These are phyloP conservation scores for Apis dorsata DNA, from an alignment of 1,140 invertebrate species.

Conservation along the genomic window DNA sequence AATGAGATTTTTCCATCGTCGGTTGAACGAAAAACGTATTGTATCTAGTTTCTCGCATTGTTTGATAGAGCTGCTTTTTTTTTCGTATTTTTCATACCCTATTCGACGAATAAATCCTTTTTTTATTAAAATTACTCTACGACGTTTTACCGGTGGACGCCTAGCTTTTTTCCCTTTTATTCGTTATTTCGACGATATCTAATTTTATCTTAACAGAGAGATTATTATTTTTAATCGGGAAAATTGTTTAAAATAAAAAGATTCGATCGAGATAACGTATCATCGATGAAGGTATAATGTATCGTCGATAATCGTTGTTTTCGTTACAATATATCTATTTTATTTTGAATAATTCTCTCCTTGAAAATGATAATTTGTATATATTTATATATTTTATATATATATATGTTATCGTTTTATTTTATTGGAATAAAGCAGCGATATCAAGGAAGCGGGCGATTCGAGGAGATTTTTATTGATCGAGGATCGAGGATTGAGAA, in stretches of 20 bases:
- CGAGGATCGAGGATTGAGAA: background rate
- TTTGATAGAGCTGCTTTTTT: background rate
- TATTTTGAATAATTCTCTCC: background rate
- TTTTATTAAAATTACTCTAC: background rate
- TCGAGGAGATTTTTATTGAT: background rate
- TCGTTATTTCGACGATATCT: background rate
- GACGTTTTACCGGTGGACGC: background rate
- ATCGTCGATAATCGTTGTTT: background rate
- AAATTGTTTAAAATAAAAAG: background rate
- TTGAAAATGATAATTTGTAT: too few relatives aligned
- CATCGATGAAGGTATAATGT: background rate
- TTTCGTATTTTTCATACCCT: background rate
- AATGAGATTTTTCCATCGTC: conserved; percentile 1
- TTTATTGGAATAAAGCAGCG: background rate
- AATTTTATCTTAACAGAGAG: background rate
- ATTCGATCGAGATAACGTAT: background rate
- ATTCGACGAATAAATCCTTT: too few relatives aligned
- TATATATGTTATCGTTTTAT: too few relatives aligned
- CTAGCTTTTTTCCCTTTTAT: background rate
- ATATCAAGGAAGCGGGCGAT: background rate
- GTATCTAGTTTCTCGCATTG: background rate
- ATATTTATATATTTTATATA: too few relatives aligned
- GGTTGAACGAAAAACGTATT: background rate
- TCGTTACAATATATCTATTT: background rate
- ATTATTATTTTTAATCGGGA: too few relatives aligned